These are phyloP conservation scores for Onychomys torridus DNA, from an alignment of 2,797 vertebrate genomes.

Conservation along the genomic window DNA sequence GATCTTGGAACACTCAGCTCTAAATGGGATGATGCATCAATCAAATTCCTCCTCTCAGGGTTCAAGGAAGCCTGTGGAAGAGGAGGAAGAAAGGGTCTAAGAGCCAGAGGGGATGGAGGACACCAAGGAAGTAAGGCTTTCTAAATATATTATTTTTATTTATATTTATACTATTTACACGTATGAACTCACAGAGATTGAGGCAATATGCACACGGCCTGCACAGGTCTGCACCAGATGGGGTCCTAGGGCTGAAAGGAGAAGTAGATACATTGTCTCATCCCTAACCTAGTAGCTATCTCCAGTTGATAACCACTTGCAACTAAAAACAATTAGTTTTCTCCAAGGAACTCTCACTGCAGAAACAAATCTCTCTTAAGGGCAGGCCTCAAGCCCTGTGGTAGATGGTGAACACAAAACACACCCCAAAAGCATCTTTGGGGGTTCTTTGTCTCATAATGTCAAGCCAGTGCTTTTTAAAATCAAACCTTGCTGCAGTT, in stretches of 20 bases:
- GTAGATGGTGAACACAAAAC: neutral
- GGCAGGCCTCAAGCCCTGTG: neutral
- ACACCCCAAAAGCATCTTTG: neutral
- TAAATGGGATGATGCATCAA: neutral
- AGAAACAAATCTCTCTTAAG: neutral
- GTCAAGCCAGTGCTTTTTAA: neutral
- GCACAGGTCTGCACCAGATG: neutral
- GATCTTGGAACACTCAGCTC: neutral
- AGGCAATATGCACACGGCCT: neutral
- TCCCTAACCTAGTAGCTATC: neutral
- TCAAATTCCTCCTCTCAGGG: neutral
- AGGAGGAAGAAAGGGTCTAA: neutral
- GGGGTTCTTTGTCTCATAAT: neutral
- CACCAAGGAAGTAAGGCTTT: neutral
- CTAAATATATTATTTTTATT: neutral
- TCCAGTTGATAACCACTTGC: neutral
- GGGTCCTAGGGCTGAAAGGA: too few relatives aligned
- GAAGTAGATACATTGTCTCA: neutral
- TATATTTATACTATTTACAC: too few relatives aligned
- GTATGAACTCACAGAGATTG: neutral
- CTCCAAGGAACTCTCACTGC: neutral
- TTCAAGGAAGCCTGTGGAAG: neutral
- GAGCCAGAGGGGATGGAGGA: neutral
- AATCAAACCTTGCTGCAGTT: neutral
- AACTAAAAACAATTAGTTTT: neutral